Base-by-base conservation (phyloP, 2,888 invertebrate genomes). In the Halictus quadricinctus region DNA sequence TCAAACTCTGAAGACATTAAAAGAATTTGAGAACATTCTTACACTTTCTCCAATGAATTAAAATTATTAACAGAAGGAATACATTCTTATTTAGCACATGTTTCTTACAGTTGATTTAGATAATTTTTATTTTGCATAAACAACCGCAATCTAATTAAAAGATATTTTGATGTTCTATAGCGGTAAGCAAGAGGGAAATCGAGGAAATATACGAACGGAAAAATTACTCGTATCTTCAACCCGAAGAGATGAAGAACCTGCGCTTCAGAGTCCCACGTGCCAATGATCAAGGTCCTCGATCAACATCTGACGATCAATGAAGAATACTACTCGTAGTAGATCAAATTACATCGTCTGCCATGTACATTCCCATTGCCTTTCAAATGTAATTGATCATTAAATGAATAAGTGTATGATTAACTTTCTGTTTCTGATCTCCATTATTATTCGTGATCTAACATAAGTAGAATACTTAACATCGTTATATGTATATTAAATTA, bases 131-230 rank as follows among this genome's bases (percentile, higher is more conserved):
- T 50, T 50, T 8, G 6, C 21, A 50, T 18, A 18, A 4, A 50
- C 6, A 18, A 18, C 48, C 50, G 50, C 50, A 18, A 50, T 18
- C 50, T 21, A 2, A 18, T 54, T 54, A 54, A 54, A 54, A 54
- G 1, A 21, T 3, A 21, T 54, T 21, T 10, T 3, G 0, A 54
- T 54, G 54, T 43, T 1, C 50, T 50, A 8, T 12, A 88, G 88
- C 43, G 18, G 58, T 85, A 7, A 72, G 36, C 13, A 79, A 84
- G 69, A 74, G 79, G 6, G 92, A 92, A 48, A 79, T 85, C 2
- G 80, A 81, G 8, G 78, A 80, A 72, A 91, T 93, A 72, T 93
- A 93, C 81, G 91, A 93, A 76, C 66, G 85, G 78, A 93, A 93
- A 83, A 93, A 94, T 87, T 93, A 93, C 72, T 79, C 86, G 2